Evolutionary conservation across 1,140 invertebrate genomes (phyloP), one percentile per base, ranked within the genome.

Genomic region (Drosophila triauraria): DNA sequence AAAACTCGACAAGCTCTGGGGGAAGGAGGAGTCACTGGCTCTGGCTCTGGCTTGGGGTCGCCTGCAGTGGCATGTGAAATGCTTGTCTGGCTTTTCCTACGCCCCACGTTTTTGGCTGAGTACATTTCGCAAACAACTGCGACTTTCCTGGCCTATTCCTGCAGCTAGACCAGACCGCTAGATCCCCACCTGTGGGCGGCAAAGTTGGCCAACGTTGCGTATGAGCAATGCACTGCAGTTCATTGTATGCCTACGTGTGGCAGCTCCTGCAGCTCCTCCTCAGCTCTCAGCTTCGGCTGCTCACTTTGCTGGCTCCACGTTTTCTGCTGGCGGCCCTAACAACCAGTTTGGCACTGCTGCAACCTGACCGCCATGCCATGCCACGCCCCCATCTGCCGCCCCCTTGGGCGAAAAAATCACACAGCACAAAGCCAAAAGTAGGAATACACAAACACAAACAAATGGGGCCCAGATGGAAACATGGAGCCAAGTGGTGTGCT

Each of bases 351-450:
- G 68, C 64, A 78, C 51, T 75, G 61, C 78, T 67, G 79, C 67
- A 85, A 74, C 61, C 75, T 51, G 75, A 58, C 53, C 75, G 79
- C 75, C 63, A 27, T 20, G 75, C 75, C 63, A 35, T 13, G 74
- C 30, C 68, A 64, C 71, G 56, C 64, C 61, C 62, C 38, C 77
- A 30, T 13, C 50, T 12, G 10, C 47, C 12, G 10, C 15, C 65
- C 68, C 57, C 17, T 50, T 63, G 56, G 82, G 60, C 67, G 67
- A 68, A 88, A 88, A 88, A 87, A 87, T 88, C 83, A 87, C 84
- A 83, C 77, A 87, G 71, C 71, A 78, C 83, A 88, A 87, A 83
- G 84, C 76, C 83, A 83, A 80, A 87, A 80, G 84, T 78, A 83
- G 80, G 80, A 87, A 77, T 80, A 87, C 46, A 58, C 65, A 77